Conservation (phyloP, 2,113 vertebrate species). For the Notechis scutatus region DNA sequence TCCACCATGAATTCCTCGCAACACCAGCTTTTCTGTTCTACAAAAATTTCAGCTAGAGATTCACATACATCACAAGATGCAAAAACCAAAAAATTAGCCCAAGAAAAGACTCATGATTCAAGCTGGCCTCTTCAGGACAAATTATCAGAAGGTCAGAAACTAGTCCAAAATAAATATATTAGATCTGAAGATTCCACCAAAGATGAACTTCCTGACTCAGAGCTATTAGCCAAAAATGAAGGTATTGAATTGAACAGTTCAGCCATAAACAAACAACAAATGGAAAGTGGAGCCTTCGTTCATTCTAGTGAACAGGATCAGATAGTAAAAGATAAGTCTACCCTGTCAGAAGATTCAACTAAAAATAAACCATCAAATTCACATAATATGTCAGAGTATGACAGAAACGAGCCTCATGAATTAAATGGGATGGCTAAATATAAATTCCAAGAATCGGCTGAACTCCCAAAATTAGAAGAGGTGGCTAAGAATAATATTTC, state of each 20-base stretch:
- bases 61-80: not conserved
- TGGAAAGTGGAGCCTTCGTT: conserved; percentile 5
- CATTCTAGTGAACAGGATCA: not conserved
- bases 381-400: not conserved
- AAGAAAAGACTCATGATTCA: conserved; percentile 17
- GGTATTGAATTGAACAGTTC: not conserved
- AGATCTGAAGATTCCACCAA: not conserved
- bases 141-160: not conserved
- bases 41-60: not conserved
- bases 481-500: not conserved
- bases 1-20: not conserved
- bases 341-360: not conserved
- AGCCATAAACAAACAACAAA: not conserved
- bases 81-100: not conserved
- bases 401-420: conserved; percentile 2
- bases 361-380: not conserved
- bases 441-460: not conserved
- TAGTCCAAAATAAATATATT: not conserved
- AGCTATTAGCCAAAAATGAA: not conserved
- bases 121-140: not conserved
- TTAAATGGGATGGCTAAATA: conserved; percentile 5
- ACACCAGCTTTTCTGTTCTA: not conserved
- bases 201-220: not conserved
- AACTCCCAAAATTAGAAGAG: not conserved
- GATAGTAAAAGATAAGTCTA: not conserved